Percentiles rank a stretch among this genome's conserved stretches.
phyloP scores from a whole-genome alignment of 2,797 vertebrate genomes.

The Danio kyathit region DNA sequence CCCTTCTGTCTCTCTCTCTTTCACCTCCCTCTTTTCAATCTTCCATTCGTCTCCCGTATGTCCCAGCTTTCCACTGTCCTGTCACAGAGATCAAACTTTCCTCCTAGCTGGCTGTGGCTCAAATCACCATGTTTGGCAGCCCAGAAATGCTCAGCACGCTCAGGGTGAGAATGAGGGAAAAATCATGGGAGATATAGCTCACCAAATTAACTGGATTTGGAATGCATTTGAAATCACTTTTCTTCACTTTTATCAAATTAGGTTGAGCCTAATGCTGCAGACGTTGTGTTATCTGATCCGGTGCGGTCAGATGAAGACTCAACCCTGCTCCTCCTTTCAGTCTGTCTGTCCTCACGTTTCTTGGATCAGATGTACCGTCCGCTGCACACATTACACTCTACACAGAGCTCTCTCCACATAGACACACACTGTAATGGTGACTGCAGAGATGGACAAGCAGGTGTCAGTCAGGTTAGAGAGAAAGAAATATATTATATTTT shows the following conservation, averaged over 20 bases:
- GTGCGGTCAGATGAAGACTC: slow-evolving; percentile 20
- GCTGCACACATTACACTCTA: slow-evolving; percentile 33
- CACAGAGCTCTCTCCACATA: slow-evolving; percentile 47
- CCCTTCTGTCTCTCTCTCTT: slow-evolving; percentile 52
- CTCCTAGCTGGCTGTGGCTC: slow-evolving; percentile 40
- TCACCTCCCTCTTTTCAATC: slow-evolving; percentile 41
- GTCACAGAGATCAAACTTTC: slow-evolving; percentile 29
- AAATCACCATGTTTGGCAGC: slow-evolving; percentile 49
- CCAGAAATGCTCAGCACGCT: slow-evolving; percentile 47
- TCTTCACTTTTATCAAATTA: slow-evolving; percentile 25
- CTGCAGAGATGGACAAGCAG: too few relatives aligned
- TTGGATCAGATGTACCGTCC: slow-evolving; percentile 14
- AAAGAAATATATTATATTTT: too few relatives aligned
- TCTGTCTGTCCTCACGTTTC: slow-evolving; percentile 4
- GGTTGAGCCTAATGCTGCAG: slow-evolving; percentile 41
- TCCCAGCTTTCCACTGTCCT: slow-evolving; percentile 41
- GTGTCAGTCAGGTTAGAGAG: slow-evolving; percentile 35
- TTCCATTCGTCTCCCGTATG: slow-evolving; percentile 34
- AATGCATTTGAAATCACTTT: background rate
- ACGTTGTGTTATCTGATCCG: slow-evolving; percentile 46
- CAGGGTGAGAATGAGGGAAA: slow-evolving; percentile 36
- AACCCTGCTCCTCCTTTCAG: slow-evolving; percentile 14
- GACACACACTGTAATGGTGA: slow-evolving; percentile 45
- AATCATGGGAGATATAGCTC: background rate
- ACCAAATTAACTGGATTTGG: background rate